Percentiles rank a stretch among this genome's conserved stretches.
These are phyloP conservation scores for Drosophila jambulina DNA, from an alignment of 1,140 invertebrate species.

Conservation along the genomic window DNA sequence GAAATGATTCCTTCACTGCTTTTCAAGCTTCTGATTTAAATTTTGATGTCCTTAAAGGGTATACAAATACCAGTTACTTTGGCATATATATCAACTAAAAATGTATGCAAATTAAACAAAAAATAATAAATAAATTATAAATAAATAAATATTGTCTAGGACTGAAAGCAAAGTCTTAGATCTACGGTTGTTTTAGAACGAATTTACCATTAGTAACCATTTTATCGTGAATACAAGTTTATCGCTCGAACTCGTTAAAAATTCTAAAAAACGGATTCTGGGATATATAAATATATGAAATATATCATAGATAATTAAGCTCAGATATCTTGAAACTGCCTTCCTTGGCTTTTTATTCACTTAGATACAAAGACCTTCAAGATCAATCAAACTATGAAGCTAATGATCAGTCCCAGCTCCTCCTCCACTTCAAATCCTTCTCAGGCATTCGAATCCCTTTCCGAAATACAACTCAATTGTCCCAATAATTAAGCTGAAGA, in stretches of 20 bases:
- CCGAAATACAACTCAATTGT: constrained; percentile 2
- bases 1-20: neutral
- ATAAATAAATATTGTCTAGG: no score
- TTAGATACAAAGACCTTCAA: neutral
- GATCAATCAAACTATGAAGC: neutral
- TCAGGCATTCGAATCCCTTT: neutral
- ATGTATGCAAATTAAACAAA: no score
- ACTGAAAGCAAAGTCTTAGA: no score
- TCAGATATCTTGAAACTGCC: neutral
- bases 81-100: no score
- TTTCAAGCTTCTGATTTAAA: neutral
- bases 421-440: no score
- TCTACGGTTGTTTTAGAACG: no score
- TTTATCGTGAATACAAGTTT: no score
- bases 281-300: no score
- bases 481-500: neutral
- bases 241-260: no score
- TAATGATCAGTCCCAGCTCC: neutral
- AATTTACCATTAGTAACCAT: no score
- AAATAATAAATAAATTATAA: no score
- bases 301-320: neutral
- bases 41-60: neutral
- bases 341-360: neutral
- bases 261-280: no score
- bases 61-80: neutral